phyloP scores from a whole-genome alignment of 2,113 vertebrate genomes.

The Eubucco bourcierii region DNA sequence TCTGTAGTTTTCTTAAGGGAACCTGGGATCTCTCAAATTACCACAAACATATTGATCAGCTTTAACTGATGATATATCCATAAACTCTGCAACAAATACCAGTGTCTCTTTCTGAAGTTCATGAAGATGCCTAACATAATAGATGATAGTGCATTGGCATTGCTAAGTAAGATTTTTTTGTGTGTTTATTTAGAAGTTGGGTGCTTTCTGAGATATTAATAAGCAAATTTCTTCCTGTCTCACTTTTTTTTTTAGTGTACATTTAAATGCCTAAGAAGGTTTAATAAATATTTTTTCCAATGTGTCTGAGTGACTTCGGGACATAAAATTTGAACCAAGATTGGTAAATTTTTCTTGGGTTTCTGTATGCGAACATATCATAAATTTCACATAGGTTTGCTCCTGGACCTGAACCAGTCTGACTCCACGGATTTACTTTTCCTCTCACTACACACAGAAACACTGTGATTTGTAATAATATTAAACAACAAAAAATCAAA shows the following conservation, averaged over 20 bases:
- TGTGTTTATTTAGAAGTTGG: not conserved
- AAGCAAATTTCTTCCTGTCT: not conserved
- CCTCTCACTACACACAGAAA: not conserved
- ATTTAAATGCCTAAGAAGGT: not conserved
- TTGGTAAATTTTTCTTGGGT: not conserved
- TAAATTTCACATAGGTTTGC: not conserved
- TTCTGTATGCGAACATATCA: not conserved
- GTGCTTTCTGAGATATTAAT: not conserved
- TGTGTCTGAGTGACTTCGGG: not conserved
- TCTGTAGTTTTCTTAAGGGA: too few species aligned
- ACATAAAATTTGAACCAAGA: not conserved
- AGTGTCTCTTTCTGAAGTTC: not conserved
- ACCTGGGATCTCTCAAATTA: too few species aligned
- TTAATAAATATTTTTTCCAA: not conserved
- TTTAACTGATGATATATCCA: not conserved
- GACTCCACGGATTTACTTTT: not conserved
- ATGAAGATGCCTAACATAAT: not conserved
- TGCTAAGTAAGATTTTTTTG: not conserved
- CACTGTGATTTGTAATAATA: not conserved
- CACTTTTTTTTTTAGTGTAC: not conserved
- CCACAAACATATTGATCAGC: conserved; percentile 11
- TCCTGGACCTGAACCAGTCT: not conserved
- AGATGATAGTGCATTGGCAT: not conserved
- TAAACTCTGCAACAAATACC: conserved; percentile 18
- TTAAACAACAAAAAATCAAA: not conserved